phyloP scores from a whole-genome alignment of 2,888 invertebrate species.

The Syrphus vitripennis region DNA sequence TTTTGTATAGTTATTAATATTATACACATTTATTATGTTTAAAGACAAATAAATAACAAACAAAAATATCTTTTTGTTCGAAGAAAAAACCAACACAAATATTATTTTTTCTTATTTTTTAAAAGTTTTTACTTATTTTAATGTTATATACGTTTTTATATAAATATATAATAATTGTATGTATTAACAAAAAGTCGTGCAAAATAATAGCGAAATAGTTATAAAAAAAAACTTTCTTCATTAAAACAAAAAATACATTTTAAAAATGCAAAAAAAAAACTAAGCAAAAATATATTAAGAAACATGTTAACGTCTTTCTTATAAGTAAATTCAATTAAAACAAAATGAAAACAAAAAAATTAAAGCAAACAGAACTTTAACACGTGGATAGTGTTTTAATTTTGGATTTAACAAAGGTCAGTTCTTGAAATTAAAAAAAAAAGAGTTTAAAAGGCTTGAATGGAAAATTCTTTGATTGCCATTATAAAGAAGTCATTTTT shows the following conservation, averaged over 20 bases:
- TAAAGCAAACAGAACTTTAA: conserved; percentile 53
- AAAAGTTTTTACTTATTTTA: conserved; percentile 38
- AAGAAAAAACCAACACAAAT: neutral
- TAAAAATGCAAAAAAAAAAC: conserved; percentile 19
- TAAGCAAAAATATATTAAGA: conserved; percentile 25
- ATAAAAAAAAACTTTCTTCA: neutral
- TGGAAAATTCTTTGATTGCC: too few relatives aligned
- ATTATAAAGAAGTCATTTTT: too few relatives aligned
- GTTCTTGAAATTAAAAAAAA: too few relatives aligned
- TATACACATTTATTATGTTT: conserved; percentile 24
- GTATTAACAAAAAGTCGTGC: conserved; percentile 44
- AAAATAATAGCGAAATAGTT: conserved; percentile 47
- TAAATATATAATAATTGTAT: conserved; percentile 12
- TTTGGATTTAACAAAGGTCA: neutral
- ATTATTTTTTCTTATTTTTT: conserved; percentile 19
- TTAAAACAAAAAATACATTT: conserved; percentile 20
- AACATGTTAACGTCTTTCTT: conserved; percentile 58
- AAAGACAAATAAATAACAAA: neutral
- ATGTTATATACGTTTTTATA: conserved; percentile 38
- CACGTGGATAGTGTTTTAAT: conserved; percentile 17
- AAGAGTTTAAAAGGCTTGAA: too few relatives aligned
- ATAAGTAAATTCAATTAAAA: conserved; percentile 55
- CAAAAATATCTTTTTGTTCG: conserved; percentile 11
- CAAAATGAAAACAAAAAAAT: conserved; percentile 36
- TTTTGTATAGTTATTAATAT: conserved; percentile 43